A percentile compares a stretch with the other conserved stretches of the same genome.
Conservation (phyloP, 2,797 vertebrate species). For the Phaenicophaeus curvirostris region DNA sequence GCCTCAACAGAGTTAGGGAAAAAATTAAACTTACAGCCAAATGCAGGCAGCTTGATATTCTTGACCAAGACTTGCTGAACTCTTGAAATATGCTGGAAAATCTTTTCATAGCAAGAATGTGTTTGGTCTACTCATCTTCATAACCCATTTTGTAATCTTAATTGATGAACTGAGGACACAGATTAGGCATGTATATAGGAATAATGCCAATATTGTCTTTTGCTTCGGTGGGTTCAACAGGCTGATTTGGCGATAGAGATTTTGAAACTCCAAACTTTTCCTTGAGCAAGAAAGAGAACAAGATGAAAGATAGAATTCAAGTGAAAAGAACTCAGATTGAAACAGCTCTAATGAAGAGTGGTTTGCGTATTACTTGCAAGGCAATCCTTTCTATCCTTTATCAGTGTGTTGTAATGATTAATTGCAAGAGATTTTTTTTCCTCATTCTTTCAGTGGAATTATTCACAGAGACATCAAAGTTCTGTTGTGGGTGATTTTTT, state of each 20-base stretch:
- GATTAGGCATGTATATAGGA: neutral
- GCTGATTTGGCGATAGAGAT: neutral
- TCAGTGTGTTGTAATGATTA: neutral
- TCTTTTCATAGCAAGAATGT: constrained; percentile 15
- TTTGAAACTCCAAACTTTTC: constrained; percentile 3
- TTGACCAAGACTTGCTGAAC: constrained; percentile 27
- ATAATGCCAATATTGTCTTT: neutral
- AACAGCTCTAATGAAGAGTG: neutral
- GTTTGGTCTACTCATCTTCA: constrained; percentile 25
- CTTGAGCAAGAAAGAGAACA: neutral
- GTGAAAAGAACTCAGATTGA: neutral
- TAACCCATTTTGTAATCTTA: neutral
- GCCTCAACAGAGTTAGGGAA: constrained; percentile 60
- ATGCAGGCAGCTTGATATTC: constrained; percentile 47
- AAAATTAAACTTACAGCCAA: neutral
- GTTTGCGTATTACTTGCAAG: neutral
- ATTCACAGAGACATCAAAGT: neutral
- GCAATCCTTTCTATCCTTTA: constrained; percentile 10
- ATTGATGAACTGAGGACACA: neutral
- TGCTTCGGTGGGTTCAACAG: neutral
- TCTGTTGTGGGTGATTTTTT: neutral
- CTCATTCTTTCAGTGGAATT: neutral
- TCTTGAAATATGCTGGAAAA: constrained; percentile 22
- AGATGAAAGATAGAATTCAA: neutral
- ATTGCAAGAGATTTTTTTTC: neutral